These are phyloP conservation scores for Amphipoea oculea DNA, from an alignment of 2,888 invertebrate species.

Conservation along the genomic window DNA sequence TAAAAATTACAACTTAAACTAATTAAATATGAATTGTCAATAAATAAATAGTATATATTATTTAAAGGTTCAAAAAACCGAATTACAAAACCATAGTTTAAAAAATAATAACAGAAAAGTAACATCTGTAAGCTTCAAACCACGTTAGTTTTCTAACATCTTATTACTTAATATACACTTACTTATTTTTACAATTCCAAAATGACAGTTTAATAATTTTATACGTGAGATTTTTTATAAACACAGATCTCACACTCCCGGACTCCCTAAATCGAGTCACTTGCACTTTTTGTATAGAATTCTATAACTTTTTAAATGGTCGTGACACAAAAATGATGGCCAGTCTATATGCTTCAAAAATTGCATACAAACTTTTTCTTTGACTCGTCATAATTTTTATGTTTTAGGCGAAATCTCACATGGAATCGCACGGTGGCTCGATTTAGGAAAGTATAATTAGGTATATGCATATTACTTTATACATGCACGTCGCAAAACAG, in stretches of 20 bases:
- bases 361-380: background rate
- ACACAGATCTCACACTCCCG: slow-evolving; percentile 20
- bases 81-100: slow-evolving; percentile 51
- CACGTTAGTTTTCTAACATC: slow-evolving; percentile 48
- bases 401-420: background rate
- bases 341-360: background rate
- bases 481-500: slow-evolving; percentile 14
- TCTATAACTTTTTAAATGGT: background rate
- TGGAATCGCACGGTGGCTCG: background rate
- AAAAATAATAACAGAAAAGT: slow-evolving; percentile 53
- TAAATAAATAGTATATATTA: slow-evolving; percentile 90
- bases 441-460: background rate
- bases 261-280: background rate
- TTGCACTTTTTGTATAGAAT: background rate
- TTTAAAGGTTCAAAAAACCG: slow-evolving; percentile 67
- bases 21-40: slow-evolving; percentile 86
- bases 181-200: slow-evolving; percentile 51
- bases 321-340: background rate
- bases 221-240: slow-evolving; percentile 9
- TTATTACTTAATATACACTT: slow-evolving; percentile 33
- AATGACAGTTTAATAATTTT: slow-evolving; percentile 27
- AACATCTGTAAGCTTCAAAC: slow-evolving; percentile 39
- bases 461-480: background rate
- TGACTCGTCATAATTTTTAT: background rate
- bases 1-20: slow-evolving; percentile 71